phyloP scores from a whole-genome alignment of 1,140 invertebrate genomes.

The Aphidius ervi region DNA sequence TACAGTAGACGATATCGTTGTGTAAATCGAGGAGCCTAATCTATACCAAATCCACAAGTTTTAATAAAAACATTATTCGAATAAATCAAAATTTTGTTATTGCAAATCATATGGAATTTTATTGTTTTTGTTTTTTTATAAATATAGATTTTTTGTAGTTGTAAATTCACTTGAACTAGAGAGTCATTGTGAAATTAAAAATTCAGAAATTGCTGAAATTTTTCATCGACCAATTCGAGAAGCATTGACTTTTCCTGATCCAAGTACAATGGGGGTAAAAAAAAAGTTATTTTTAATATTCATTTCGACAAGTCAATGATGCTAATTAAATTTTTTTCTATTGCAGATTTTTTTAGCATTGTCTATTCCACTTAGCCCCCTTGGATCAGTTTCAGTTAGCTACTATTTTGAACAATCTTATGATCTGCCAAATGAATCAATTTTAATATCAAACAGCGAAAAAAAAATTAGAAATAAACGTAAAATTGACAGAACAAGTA shows the following conservation, averaged over 20 bases:
- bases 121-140: too few species aligned
- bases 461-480: conserved; percentile 29
- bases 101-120: too few species aligned
- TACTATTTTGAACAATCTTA: conserved; percentile 75
- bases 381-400: conserved; percentile 66
- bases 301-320: not conserved
- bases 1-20: too few species aligned
- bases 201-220: conserved; percentile 45
- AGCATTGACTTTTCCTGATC: conserved; percentile 40
- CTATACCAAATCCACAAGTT: too few species aligned
- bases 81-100: too few species aligned
- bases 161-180: too few species aligned
- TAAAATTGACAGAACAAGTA: conserved; percentile 38
- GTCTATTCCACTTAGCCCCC: conserved; percentile 66
- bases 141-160: too few species aligned
- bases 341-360: conserved; percentile 62
- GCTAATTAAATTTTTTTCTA: too few species aligned
- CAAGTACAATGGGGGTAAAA: conserved; percentile 46
- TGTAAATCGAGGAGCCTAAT: too few species aligned
- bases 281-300: not conserved
- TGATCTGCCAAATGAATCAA: conserved; percentile 52
- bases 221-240: conserved; percentile 45
- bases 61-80: too few species aligned
- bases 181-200: conserved; percentile 11
- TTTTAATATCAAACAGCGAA: conserved; percentile 28